phyloP scores from a whole-genome alignment of 2,888 invertebrate genomes.

The Campopleginae sp. region DNA sequence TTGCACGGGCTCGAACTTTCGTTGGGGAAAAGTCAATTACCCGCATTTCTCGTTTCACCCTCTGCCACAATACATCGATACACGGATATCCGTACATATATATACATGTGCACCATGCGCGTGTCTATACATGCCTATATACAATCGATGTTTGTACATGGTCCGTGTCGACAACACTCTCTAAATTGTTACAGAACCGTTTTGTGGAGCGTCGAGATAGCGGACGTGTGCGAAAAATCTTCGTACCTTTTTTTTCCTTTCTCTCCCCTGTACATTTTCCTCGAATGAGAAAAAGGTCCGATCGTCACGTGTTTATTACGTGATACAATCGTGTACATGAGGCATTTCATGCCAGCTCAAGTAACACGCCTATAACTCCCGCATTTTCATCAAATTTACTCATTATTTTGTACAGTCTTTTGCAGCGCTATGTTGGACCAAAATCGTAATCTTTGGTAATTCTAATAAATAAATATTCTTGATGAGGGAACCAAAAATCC shows the following conservation, averaged over 20 bases:
- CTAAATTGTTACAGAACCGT: slow-evolving; percentile 30
- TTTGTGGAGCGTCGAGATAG: slow-evolving; percentile 20
- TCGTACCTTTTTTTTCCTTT: background rate
- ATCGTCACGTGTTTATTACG: slow-evolving; percentile 35
- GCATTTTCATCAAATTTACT: background rate
- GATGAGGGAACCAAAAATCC: too few relatives aligned
- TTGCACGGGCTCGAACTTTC: slow-evolving; percentile 43
- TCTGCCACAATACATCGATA: background rate
- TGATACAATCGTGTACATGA: slow-evolving; percentile 9
- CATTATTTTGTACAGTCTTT: background rate
- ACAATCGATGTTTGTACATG: background rate
- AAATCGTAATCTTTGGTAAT: background rate
- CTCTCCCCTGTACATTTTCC: background rate
- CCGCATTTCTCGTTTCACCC: slow-evolving; percentile 40
- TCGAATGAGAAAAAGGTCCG: slow-evolving; percentile 6
- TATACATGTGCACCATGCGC: background rate
- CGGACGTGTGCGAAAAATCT: slow-evolving; percentile 27
- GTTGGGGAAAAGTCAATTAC: slow-evolving; percentile 58
- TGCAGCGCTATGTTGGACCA: background rate
- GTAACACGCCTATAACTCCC: background rate
- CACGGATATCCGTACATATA: background rate
- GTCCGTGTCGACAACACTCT: slow-evolving; percentile 31
- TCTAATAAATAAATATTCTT: background rate
- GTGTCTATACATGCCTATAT: background rate
- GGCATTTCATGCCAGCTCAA: slow-evolving; percentile 4